Conservation (phyloP, 2,797 vertebrate genomes). For the Sardinella longiceps region DNA sequence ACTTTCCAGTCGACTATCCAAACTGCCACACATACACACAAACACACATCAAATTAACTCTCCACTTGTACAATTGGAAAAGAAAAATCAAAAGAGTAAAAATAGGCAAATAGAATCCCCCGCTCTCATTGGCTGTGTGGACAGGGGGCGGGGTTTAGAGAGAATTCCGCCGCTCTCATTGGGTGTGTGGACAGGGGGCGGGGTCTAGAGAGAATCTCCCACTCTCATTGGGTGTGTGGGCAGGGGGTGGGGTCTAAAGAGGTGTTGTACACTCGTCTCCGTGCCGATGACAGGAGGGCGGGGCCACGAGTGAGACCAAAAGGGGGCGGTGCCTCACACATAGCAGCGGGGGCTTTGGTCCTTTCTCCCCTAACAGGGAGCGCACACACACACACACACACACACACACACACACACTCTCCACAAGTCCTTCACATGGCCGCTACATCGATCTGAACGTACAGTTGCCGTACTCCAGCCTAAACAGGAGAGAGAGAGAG, state of each 20-base stretch:
- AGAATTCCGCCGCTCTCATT: too few species aligned
- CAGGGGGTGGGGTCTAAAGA: too few species aligned
- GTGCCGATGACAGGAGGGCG: too few species aligned
- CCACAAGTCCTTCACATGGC: slow-evolving; percentile 78
- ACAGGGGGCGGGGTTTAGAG: too few species aligned
- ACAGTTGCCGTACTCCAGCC: slow-evolving; percentile 93
- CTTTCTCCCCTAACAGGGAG: slow-evolving; percentile 61
- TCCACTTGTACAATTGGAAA: slow-evolving; percentile 29
- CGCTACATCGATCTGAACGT: slow-evolving; percentile 91
- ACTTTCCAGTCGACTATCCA: slow-evolving; percentile 56
- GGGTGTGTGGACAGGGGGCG: too few species aligned
- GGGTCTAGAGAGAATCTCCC: too few species aligned
- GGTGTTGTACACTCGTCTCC: too few species aligned
- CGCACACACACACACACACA: too few species aligned
- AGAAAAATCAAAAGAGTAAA: slow-evolving; percentile 33
- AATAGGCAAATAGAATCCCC: background rate
- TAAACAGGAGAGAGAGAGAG: slow-evolving; percentile 51
- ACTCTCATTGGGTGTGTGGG: slow-evolving; percentile 43
- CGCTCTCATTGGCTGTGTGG: slow-evolving; percentile 41
- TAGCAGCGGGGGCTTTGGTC: slow-evolving; percentile 82
- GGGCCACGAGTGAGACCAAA: background rate
- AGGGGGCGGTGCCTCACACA: slow-evolving; percentile 35
- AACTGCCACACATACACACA: slow-evolving; percentile 48
- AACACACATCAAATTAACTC: slow-evolving; percentile 37
- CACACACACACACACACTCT: background rate